Percentiles rank a stretch among this genome's conserved stretches.
Evolutionary conservation across 2,113 vertebrate genomes (phyloP).

Genomic region (Oreocharis arfaki): DNA sequence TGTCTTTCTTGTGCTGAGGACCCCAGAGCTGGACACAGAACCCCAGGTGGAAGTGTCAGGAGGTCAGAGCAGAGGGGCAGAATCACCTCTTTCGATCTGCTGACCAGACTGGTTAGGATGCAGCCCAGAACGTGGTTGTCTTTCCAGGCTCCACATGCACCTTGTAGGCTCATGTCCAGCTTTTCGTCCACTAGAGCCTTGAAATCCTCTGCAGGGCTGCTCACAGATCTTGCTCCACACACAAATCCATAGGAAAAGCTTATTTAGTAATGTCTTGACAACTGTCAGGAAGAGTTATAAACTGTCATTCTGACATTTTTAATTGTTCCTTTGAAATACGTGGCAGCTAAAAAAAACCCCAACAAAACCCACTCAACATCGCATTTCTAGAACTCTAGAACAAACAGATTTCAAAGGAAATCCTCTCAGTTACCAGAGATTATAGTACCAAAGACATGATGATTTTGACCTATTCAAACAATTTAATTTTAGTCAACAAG

Average conservation of each 20-base stretch:
- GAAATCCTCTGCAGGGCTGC: neutral
- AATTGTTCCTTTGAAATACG: neutral
- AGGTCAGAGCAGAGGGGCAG: neutral
- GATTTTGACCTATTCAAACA: neutral
- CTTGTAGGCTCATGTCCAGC: too few species aligned
- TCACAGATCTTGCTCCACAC: neutral
- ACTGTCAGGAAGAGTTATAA: neutral
- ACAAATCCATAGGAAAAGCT: neutral
- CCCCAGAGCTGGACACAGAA: too few species aligned
- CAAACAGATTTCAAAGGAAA: neutral
- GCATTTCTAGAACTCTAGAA: neutral
- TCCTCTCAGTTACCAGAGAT: neutral
- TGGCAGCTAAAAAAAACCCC: accelerated
- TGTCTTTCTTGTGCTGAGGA: neutral
- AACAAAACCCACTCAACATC: neutral
- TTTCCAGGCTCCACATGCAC: accelerated
- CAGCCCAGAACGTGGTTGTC: neutral
- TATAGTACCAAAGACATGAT: neutral
- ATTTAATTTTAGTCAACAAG: neutral
- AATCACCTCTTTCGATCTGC: neutral
- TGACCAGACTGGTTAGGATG: neutral
- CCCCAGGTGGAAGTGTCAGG: neutral
- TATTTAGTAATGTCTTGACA: neutral
- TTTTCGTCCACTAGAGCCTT: neutral
- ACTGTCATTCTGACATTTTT: neutral